A percentile compares a stretch with the other conserved stretches of the same genome.
Evolutionary conservation across 2,113 vertebrate species (phyloP).

Genomic region (Syngnathus floridae): DNA sequence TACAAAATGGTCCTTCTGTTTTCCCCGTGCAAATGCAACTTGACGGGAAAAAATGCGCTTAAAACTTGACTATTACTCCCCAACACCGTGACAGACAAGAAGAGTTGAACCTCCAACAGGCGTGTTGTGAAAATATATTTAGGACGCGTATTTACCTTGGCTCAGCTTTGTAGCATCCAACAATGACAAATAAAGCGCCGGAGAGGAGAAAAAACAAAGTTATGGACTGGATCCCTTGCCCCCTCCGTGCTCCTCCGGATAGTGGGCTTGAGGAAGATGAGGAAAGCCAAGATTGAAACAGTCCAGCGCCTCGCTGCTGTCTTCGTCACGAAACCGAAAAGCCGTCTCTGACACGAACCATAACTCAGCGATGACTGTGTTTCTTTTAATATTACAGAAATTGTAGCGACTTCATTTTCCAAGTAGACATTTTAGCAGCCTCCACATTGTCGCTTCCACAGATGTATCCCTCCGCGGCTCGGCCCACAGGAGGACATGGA

Average conservation of each 20-base stretch:
- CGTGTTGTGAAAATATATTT: conserved; percentile 14
- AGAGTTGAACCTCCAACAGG: background rate
- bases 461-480: conserved; percentile 69
- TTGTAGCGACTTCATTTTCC: conserved; percentile 70
- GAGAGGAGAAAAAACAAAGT: conserved; percentile 70
- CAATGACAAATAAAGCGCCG: conserved; percentile 41
- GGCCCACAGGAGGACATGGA: conserved; percentile 57
- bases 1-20: conserved; percentile 51
- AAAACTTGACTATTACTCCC: conserved; percentile 56
- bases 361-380: conserved; percentile 41
- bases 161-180: conserved; percentile 65
- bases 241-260: conserved; percentile 50
- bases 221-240: conserved; percentile 69
- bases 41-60: conserved; percentile 35
- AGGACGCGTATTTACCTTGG: conserved; percentile 50
- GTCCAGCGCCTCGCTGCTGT: conserved; percentile 32
- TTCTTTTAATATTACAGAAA: conserved; percentile 53
- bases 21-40: conserved; percentile 48
- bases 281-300: conserved; percentile 37
- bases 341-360: conserved; percentile 32
- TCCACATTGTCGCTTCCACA: conserved; percentile 75
- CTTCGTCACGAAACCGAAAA: conserved; percentile 46
- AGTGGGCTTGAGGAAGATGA: conserved; percentile 49
- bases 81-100: conserved; percentile 14
- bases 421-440: conserved; percentile 78